Base-by-base conservation (phyloP, 2,113 vertebrate species). In the Clupea harengus region DNA sequence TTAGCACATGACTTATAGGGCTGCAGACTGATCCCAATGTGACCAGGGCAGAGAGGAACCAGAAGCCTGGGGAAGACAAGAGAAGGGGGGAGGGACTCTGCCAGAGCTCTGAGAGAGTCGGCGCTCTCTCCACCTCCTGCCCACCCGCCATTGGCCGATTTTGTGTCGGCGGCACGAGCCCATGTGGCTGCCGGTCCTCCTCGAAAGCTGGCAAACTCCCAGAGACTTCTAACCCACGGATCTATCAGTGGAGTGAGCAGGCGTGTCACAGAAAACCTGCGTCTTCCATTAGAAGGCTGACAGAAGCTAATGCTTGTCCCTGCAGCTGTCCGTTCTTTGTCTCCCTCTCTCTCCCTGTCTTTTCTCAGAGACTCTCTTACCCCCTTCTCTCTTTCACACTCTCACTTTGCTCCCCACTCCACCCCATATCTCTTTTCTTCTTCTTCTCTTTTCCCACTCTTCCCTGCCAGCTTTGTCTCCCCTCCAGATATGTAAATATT, bases 271-370 rank as follows among this genome's bases (percentile, higher is more conserved):
- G 86, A 89, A 92, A 93, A 91, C 88, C 87, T 89, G 91, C 83
- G 91, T 88, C 88, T 88, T 93, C 90, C 91, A 91, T 94, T 93
- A 93, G 87, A 90, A 91, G 87, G 67, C 84, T 86, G 89, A 89
- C 86, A 89, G 85, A 87, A 86, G 85, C 82, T 89, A 88, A 92
- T 92, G 88, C 64, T 86, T 39, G 85, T 90, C 89, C 84, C 86
- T 85, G 57, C 18, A 15, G 84, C 85, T 60, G 46, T 80, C 83
- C 32, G 54, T 5, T 54, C 3, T 25, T 11, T 83, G 47, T 20
- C 81, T 50, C 25, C 84, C 17, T 85, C 72, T 83, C 78, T 57
- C 83, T 85, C 75, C 80, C 32, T 84, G 20, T 46, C 15, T 83
- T 82, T 11, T 17, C 52, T 46, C 45, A 22, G 8, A 28, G 45